Evolutionary conservation across 2,113 vertebrate species (phyloP).

Genomic region (Monarcha castaneiventris): DNA sequence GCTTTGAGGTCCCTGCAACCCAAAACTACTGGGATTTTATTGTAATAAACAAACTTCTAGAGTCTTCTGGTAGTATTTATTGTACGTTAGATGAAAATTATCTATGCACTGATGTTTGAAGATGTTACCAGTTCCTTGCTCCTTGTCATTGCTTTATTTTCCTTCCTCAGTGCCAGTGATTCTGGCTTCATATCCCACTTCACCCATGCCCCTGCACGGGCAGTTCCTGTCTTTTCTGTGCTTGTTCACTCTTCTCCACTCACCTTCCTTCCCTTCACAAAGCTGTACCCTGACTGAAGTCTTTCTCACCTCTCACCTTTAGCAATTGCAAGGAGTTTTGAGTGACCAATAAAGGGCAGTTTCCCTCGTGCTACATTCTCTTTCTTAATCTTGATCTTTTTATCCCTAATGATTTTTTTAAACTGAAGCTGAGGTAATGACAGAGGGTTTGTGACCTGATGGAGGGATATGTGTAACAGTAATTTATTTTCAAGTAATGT

Average conservation of each 20-base stretch:
- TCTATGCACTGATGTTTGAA: background rate
- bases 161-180: background rate
- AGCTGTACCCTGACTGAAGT: background rate
- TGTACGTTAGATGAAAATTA: background rate
- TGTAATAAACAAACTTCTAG: background rate
- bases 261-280: background rate
- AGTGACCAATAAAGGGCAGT: background rate
- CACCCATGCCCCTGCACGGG: background rate
- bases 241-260: background rate
- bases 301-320: background rate
- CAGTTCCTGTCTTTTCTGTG: background rate
- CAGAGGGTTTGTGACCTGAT: background rate
- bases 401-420: background rate
- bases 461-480: background rate
- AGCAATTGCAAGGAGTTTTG: background rate
- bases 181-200: background rate
- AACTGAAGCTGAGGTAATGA: background rate
- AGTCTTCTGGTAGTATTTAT: background rate
- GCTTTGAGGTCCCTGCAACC: background rate
- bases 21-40: background rate
- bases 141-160: background rate
- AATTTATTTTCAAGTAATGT: background rate
- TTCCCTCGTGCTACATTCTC: background rate
- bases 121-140: background rate
- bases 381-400: background rate